Evolutionary conservation across 2,888 invertebrate species (phyloP), one percentile per base, ranked within the genome.

Genomic region (Nymphalis urticae): DNA sequence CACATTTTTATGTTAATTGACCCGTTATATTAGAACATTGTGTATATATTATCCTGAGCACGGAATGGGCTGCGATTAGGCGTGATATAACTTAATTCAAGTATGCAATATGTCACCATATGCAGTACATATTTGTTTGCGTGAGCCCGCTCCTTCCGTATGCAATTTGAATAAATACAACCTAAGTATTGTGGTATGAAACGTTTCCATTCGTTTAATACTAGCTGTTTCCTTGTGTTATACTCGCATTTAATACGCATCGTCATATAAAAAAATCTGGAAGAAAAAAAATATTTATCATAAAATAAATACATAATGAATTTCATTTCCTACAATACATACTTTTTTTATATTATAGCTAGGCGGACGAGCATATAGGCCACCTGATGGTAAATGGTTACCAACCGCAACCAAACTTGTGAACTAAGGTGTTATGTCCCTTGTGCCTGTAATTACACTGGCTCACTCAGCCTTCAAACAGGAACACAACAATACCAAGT

Each of bases 101-200:
- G 72, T 66, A 70, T 70, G 66, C 66, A 66, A 60, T 54, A 48
- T 53, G 66, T 58, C 59, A 56, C 60, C 69, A 66, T 68, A 69
- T 69, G 32, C 66, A 63, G 59, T 62, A 66, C 72, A 72, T 72
- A 70, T 63, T 62, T 72, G 62, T 63, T 56, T 56, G 54, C 54
- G n/a, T 56, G 56, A 32, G 70, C 54, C 63, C 54, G 53, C 66
- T 53, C 47, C 69, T 70, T 68, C 62, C 66, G 65, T 64, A 68
- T 72, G 70, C 68, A 70, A 61, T 64, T 61, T 61, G 66, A 70
- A 70, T 70, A 68, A 68, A 62, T 61, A 68, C 64, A 61, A 60
- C 32, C 60, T 68, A 62, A 67, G 65, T 61, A 58, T 68, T 72
- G 65, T 70, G 32, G 53, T 64, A 65, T 61, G 60, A 66, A 53